Base-by-base conservation (phyloP, 1,140 invertebrate species). In the Pemphigus obesinymphae region DNA sequence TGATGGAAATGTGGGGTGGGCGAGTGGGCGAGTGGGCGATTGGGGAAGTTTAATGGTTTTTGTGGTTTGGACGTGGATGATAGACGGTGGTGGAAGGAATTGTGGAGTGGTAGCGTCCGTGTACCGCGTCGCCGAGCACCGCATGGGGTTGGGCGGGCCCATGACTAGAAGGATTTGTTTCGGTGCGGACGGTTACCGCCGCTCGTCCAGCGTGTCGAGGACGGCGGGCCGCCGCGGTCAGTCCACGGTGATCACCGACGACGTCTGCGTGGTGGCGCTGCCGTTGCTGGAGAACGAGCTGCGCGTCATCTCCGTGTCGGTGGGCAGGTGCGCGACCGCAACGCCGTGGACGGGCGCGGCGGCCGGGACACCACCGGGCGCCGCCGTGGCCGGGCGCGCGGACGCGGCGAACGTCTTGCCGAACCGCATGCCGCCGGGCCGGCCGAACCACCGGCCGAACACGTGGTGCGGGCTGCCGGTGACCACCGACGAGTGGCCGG, bases 281-380 rank as follows among this genome's bases (percentile, higher is more conserved):
- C 88, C 89, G 2, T 88, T 89, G 81, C 89, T 89, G 48, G 89
- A 89, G 83, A 89, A 89, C 61, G 88, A 89, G 61, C 88, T 89
- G 23, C 89, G 86, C 75, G 88, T 89, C 7, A 88, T 89, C 40
- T 89, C 89, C 1, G 88, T 87, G 29, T 86, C 86, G 7, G 89
- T 82, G 10, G 88, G 88, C 15, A 89, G 86, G 8, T 48, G 68
- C 6, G n/a, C n/a, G n/a, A n/a, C n/a, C n/a, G n/a, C n/a, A n/a
- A n/a, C 13, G 43, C 5, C 13, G 43, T 45, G 8, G 43, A 8
- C 37, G 8, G 43, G 43, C 43, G 55, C 58, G 3, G 29, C 26
- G 40, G 53, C 15, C 20, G 31, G 37, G 37, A 40, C 37, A 10
- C 4, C 10, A n/a, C 37, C 37, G 3, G 26, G 29, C 20, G 53